Evolutionary conservation across 2,113 vertebrate species (phyloP).

Genomic region (Gopherus flavomarginatus): DNA sequence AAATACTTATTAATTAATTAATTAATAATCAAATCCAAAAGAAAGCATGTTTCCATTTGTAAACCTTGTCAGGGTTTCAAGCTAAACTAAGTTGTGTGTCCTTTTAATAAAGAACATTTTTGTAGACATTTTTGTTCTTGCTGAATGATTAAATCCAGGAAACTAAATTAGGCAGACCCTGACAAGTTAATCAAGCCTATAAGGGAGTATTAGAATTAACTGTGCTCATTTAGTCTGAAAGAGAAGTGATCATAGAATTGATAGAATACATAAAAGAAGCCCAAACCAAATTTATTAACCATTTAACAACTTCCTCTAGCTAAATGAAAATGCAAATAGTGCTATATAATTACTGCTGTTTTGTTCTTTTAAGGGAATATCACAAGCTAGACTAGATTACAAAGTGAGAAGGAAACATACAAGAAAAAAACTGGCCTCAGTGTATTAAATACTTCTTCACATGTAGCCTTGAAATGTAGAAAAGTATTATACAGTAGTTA

Average conservation of each 20-base stretch:
- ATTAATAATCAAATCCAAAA: not conserved
- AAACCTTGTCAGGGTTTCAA: not conserved
- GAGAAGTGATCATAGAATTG: slow-evolving; percentile 32
- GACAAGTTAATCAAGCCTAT: slow-evolving; percentile 41
- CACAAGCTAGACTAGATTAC: not conserved
- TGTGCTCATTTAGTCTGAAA: slow-evolving; percentile 41
- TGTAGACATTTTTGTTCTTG: not conserved
- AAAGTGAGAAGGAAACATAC: not conserved
- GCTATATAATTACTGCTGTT: not conserved
- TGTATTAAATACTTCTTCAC: not conserved
- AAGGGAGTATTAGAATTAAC: slow-evolving; percentile 45
- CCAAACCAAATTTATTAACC: slow-evolving; percentile 6
- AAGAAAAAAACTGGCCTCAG: not conserved
- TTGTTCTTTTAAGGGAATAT: not conserved
- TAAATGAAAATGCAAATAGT: not conserved
- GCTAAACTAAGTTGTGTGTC: not conserved
- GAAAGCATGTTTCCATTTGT: not conserved
- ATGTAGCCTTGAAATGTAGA: not conserved
- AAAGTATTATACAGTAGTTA: not conserved
- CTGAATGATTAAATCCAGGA: slow-evolving; percentile 16
- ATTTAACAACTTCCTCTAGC: not conserved
- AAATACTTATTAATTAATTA: not conserved
- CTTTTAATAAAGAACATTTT: not conserved
- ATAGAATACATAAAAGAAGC: not conserved
- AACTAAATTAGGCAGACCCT: slow-evolving; percentile 35